Percentiles rank a stretch among this genome's conserved stretches.
phyloP scores from a whole-genome alignment of 2,797 vertebrate genomes.

The Echeneis naucrates region DNA sequence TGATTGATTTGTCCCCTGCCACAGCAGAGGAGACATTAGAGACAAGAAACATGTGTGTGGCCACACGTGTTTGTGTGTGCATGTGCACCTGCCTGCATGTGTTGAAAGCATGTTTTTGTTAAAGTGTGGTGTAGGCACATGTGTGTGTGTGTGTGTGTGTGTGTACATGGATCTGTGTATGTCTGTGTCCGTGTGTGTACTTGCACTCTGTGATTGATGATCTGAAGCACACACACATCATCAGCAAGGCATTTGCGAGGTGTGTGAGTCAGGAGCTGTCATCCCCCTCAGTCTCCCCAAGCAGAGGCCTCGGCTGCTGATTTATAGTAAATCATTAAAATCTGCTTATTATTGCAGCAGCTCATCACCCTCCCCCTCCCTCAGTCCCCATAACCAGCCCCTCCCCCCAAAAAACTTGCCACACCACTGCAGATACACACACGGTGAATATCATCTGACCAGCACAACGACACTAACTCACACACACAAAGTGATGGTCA shows the following conservation, averaged over 20 bases:
- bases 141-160: constrained; percentile 33
- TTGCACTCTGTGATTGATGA: constrained; percentile 92
- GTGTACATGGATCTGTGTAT: constrained; percentile 31
- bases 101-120: constrained; percentile 74
- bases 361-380: constrained; percentile 87
- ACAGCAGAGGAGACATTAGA: constrained; percentile 79
- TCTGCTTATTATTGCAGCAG: constrained; percentile 97
- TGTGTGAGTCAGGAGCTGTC: constrained; percentile 98
- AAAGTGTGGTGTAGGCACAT: constrained; percentile 42
- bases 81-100: constrained; percentile 64
- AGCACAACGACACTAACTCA: constrained; percentile 60
- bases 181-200: constrained; percentile 24
- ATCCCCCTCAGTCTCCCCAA: constrained; percentile 97
- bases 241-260: constrained; percentile 97
- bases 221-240: constrained; percentile 94
- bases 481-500: constrained; percentile 70
- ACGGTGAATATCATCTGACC: constrained; percentile 39
- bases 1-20: constrained; percentile 86
- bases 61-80: constrained; percentile 45
- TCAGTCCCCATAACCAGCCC: constrained; percentile 63
- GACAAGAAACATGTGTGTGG: constrained; percentile 78
- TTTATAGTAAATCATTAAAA: constrained; percentile 99
- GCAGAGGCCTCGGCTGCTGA: constrained; percentile 94
- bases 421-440: constrained; percentile 59
- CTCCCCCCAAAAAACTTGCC: constrained; percentile 57